Conservation (phyloP, 2,113 vertebrate species). For the Barnardius zonarius region DNA sequence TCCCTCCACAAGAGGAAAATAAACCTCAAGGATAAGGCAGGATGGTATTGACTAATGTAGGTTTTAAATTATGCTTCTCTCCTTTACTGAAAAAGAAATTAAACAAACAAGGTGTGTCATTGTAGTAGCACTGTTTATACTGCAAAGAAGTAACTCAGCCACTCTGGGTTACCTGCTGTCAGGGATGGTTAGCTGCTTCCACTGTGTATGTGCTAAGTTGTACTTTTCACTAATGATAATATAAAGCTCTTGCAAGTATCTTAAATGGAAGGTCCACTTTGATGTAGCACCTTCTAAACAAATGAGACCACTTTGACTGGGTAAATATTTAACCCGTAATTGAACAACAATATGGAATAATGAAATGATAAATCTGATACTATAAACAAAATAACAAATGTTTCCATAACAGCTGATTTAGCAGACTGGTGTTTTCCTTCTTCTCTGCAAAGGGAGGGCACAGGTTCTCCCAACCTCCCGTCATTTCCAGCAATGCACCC, state of each 20-base stretch:
- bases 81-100: background rate
- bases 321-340: background rate
- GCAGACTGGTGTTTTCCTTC: background rate
- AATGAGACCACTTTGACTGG: background rate
- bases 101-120: too few species aligned
- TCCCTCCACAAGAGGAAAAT: background rate
- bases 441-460: background rate
- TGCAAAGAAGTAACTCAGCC: background rate
- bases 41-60: background rate
- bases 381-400: background rate
- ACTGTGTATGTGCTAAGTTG: background rate
- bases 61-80: background rate
- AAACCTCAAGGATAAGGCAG: background rate
- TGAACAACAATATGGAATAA: background rate
- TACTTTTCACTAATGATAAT: background rate
- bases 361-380: background rate
- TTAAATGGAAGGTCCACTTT: conserved; percentile 26
- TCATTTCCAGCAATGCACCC: background rate
- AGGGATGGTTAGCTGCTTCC: background rate
- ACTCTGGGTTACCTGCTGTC: background rate
- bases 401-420: background rate
- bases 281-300: background rate
- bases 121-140: background rate
- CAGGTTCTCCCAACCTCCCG: background rate
- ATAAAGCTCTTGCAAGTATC: background rate